phyloP scores from a whole-genome alignment of 2,888 invertebrate genomes.

The Pristionchus arcanus region DNA sequence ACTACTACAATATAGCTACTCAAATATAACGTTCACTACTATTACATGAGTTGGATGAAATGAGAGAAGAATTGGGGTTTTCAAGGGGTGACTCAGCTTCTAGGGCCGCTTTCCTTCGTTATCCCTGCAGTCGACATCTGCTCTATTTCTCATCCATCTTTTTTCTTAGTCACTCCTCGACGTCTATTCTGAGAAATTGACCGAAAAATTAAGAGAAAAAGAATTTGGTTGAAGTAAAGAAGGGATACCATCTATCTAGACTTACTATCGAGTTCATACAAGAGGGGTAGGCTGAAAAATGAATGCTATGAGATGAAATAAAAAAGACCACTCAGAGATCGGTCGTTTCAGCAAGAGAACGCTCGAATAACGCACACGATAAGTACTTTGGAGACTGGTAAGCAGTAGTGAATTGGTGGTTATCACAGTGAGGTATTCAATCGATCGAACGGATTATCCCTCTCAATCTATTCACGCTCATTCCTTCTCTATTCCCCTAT shows the following conservation, averaged over 20 bases:
- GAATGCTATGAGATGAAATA: not conserved
- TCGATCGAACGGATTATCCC: constrained; percentile 3
- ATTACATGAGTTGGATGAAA: not conserved
- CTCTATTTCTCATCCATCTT: constrained; percentile 38
- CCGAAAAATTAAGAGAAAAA: not conserved
- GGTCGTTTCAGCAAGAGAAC: not conserved
- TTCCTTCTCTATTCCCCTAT: not conserved
- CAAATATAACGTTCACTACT: not conserved
- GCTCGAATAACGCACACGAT: not conserved
- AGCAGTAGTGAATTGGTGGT: not conserved
- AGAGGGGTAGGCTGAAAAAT: constrained; percentile 14
- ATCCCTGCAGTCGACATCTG: constrained; percentile 25
- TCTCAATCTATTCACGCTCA: not conserved
- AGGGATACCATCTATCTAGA: not conserved
- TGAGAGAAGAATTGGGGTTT: not conserved
- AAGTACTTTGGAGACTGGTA: not conserved
- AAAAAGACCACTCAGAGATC: constrained; percentile 37
- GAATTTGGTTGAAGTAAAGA: not conserved
- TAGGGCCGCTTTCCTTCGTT: not conserved
- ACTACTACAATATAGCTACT: constrained; percentile 19
- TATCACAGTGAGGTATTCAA: constrained; percentile 6
- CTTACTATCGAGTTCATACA: constrained; percentile 20
- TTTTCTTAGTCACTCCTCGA: constrained; percentile 11
- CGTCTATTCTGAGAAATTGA: not conserved
- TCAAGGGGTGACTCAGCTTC: constrained; percentile 10